These are phyloP conservation scores for Brachyhypopomus occidentalis DNA, from an alignment of 2,113 vertebrate genomes.

Conservation along the genomic window DNA sequence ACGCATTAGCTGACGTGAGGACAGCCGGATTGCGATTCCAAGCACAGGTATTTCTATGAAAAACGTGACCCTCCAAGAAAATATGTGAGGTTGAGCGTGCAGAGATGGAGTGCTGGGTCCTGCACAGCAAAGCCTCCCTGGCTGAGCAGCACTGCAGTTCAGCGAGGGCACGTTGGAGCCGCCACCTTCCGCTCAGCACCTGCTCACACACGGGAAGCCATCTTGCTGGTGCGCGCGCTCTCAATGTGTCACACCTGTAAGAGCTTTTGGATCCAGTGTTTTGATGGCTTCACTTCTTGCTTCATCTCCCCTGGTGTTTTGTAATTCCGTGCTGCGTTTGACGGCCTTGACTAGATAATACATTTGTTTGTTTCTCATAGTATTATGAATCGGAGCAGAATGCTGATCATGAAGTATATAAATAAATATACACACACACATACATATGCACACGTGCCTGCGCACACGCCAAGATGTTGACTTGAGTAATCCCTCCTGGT, in stretches of 20 bases:
- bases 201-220: conserved; percentile 24
- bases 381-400: too few species aligned
- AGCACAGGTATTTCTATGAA: conserved; percentile 29
- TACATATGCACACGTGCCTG: too few species aligned
- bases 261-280: neutral
- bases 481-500: neutral
- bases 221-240: neutral
- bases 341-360: too few species aligned
- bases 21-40: conserved; percentile 53
- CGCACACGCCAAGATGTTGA: too few species aligned
- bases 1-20: conserved; percentile 54
- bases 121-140: conserved; percentile 35
- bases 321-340: neutral
- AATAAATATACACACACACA: neutral
- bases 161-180: conserved; percentile 15
- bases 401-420: too few species aligned
- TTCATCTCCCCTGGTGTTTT: neutral
- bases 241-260: conserved; percentile 6
- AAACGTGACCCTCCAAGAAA: conserved; percentile 24
- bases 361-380: too few species aligned
- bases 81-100: conserved; percentile 29
- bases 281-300: neutral
- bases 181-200: neutral
- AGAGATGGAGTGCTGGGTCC: conserved; percentile 21
- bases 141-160: conserved; percentile 27